phyloP scores from a whole-genome alignment of 2,888 invertebrate species.

The Smittia sp. region DNA sequence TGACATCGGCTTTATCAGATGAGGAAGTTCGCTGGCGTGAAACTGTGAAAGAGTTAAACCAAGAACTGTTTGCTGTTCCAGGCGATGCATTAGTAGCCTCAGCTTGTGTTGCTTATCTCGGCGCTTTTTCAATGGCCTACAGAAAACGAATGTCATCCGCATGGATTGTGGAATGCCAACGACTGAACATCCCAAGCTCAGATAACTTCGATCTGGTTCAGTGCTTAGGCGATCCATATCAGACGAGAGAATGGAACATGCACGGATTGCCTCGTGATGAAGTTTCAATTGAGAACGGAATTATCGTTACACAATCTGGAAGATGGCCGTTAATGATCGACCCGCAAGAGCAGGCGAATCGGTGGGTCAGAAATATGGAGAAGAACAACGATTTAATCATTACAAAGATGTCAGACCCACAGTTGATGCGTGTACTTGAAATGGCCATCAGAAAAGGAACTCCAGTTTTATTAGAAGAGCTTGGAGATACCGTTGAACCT shows the following conservation, averaged over 20 bases:
- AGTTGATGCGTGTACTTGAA: slow-evolving; percentile 75
- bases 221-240: slow-evolving; percentile 78
- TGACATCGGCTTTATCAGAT: slow-evolving; percentile 82
- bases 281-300: slow-evolving; percentile 89
- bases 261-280: slow-evolving; percentile 83
- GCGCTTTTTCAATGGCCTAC: slow-evolving; percentile 78
- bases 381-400: slow-evolving; percentile 68
- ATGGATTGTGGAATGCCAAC: slow-evolving; percentile 69
- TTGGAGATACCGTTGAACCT: slow-evolving; percentile 84
- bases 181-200: slow-evolving; percentile 69
- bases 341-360: slow-evolving; percentile 91
- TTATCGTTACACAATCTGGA: slow-evolving; percentile 77
- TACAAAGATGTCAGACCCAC: slow-evolving; percentile 73
- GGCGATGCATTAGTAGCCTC: slow-evolving; percentile 87
- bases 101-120: slow-evolving; percentile 85
- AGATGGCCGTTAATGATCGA: slow-evolving; percentile 92
- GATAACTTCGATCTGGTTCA: slow-evolving; percentile 64
- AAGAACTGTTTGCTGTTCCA: slow-evolving; percentile 67
- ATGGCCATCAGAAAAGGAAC: slow-evolving; percentile 78
- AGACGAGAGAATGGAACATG: slow-evolving; percentile 86
- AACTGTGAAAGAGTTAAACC: slow-evolving; percentile 62
- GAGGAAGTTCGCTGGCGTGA: slow-evolving; percentile 84
- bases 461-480: slow-evolving; percentile 83
- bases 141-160: slow-evolving; percentile 63
- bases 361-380: slow-evolving; percentile 90